These are phyloP conservation scores for Sebastes cheni DNA, from an alignment of 2,797 vertebrate genomes.

Conservation along the genomic window DNA sequence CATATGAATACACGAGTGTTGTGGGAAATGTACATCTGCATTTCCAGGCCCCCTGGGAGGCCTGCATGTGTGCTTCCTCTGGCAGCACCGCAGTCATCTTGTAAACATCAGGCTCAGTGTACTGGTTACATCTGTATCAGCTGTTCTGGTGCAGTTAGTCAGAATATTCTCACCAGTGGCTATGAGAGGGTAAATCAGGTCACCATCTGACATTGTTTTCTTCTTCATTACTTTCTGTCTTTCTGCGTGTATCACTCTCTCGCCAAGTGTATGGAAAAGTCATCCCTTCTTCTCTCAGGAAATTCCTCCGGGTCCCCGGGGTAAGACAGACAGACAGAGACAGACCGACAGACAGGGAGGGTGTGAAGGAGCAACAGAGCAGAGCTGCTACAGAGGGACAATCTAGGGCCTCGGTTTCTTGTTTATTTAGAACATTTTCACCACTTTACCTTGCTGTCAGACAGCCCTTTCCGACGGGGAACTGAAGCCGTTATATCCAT, in stretches of 20 bases:
- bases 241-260: background rate
- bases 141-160: slow-evolving; percentile 27
- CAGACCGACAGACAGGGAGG: background rate
- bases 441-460: background rate
- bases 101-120: slow-evolving; percentile 2
- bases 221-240: background rate
- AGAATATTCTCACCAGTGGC: slow-evolving; percentile 6
- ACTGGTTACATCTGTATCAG: slow-evolving; percentile 26
- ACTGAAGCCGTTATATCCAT: no score
- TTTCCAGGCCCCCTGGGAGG: background rate
- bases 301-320: slow-evolving; percentile 64
- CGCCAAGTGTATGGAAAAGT: slow-evolving; percentile 57
- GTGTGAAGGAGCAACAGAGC: slow-evolving; percentile 36
- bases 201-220: slow-evolving; percentile 45
- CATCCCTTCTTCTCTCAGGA: slow-evolving; percentile 65
- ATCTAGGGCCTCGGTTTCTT: background rate
- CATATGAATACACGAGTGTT: background rate
- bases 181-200: slow-evolving; percentile 36
- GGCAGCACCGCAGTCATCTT: background rate
- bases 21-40: slow-evolving; percentile 22
- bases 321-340: slow-evolving; percentile 9
- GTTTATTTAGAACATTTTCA: background rate
- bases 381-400: slow-evolving; percentile 22
- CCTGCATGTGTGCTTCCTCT: background rate
- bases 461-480: no score